Percentiles rank a stretch among this genome's conserved stretches.
These are phyloP conservation scores for Rotaria magnacalcarata DNA, from an alignment of 2,888 invertebrate genomes.

Conservation along the genomic window DNA sequence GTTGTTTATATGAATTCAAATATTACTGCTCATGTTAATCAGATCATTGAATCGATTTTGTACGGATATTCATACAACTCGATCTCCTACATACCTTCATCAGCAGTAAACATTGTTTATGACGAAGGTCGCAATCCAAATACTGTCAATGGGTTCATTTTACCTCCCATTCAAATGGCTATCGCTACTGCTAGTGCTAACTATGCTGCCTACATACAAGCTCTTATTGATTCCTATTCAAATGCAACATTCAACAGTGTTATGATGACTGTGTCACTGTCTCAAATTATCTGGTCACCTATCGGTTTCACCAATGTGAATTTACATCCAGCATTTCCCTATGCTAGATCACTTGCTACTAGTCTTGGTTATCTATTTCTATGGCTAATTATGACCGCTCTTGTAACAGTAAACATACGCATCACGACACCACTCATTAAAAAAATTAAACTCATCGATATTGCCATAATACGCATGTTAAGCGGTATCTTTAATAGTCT, in stretches of 20 bases:
- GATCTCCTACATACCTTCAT: neutral
- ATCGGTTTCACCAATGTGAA: neutral
- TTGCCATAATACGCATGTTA: neutral
- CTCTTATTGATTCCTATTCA: neutral
- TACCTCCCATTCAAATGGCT: neutral
- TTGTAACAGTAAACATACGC: neutral
- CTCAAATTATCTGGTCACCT: neutral
- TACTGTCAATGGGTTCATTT: neutral
- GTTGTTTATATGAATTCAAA: neutral
- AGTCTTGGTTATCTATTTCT: neutral
- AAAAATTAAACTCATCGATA: neutral
- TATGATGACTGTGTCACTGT: neutral
- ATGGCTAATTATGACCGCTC: neutral
- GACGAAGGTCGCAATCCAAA: neutral
- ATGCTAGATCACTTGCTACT: neutral
- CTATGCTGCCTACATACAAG: neutral
- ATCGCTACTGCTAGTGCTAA: neutral
- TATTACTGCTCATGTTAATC: neutral
- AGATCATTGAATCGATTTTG: neutral
- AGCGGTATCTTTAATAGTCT: neutral
- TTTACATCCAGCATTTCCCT: neutral
- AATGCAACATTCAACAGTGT: neutral
- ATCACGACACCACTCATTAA: neutral
- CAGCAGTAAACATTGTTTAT: neutral
- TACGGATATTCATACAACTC: neutral